These are phyloP conservation scores for Telenomus remus DNA, from an alignment of 1,140 invertebrate species.

Conservation along the genomic window DNA sequence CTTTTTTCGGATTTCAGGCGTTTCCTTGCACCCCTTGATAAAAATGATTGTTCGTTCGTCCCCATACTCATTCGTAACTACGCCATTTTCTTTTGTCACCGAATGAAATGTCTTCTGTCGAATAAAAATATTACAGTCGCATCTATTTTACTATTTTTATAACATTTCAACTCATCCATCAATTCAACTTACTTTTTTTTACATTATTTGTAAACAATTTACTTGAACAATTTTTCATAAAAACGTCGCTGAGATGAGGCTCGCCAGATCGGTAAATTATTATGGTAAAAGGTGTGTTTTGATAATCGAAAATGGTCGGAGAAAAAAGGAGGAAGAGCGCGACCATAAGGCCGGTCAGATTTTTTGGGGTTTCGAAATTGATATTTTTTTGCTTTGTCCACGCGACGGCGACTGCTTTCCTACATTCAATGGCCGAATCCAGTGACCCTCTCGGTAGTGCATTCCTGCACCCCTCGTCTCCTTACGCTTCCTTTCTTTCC, in stretches of 20 bases:
- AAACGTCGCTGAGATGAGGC: too few relatives aligned
- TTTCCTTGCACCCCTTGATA: constrained; percentile 51
- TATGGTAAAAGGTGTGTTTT: constrained; percentile 39
- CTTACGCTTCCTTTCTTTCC: constrained; percentile 49
- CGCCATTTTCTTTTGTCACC: constrained; percentile 49
- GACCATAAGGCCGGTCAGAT: constrained; percentile 45
- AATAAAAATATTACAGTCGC: constrained; percentile 10
- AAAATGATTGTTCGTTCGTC: constrained; percentile 37
- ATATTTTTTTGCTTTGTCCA: constrained; percentile 66
- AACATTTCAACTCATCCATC: too few relatives aligned
- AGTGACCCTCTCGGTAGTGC: constrained; percentile 54
- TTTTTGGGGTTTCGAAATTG: constrained; percentile 66
- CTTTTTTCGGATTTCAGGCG: constrained; percentile 56
- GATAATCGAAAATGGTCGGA: constrained; percentile 20
- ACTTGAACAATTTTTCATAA: too few relatives aligned
- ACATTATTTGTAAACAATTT: too few relatives aligned
- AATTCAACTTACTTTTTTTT: too few relatives aligned
- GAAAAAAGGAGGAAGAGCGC: constrained; percentile 28
- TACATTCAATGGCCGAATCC: constrained; percentile 63
- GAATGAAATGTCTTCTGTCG: constrained; percentile 22
- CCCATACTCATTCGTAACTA: constrained; percentile 7
- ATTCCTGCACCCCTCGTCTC: constrained; percentile 56
- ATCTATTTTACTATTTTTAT: not conserved
- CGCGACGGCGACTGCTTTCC: constrained; percentile 60
- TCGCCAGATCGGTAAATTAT: constrained; percentile 12